phyloP scores from a whole-genome alignment of 64 coral and sea anemone species.

The Montipora cactus region DNA sequence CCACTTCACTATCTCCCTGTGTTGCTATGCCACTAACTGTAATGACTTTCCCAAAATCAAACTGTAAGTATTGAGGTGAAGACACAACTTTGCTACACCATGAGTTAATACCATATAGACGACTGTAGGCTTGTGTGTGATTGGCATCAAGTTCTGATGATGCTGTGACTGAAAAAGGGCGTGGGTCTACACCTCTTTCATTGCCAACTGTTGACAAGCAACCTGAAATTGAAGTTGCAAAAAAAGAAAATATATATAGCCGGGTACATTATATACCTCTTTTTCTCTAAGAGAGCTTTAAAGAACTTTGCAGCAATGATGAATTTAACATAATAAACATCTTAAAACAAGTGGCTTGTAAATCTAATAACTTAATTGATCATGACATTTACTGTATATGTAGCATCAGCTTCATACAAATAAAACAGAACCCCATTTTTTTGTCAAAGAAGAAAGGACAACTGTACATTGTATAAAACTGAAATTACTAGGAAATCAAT shows the following conservation, averaged over 20 bases:
- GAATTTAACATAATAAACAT: no score
- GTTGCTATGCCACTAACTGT: slow-evolving; percentile 63
- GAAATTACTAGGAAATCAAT: no score
- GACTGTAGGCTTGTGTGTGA: neutral
- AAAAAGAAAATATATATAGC: no score
- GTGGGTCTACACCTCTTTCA: neutral
- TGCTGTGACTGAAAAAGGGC: neutral
- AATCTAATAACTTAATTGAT: neutral
- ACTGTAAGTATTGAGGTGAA: slow-evolving; percentile 39
- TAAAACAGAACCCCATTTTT: no score
- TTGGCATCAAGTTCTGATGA: slow-evolving; percentile 13
- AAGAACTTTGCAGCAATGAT: no score
- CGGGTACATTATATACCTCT: no score
- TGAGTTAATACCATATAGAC: slow-evolving; percentile 9
- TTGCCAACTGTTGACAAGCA: neutral
- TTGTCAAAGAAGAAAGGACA: no score
- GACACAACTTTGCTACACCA: slow-evolving; percentile 24
- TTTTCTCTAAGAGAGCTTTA: no score
- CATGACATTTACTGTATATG: no score
- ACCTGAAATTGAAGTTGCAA: neutral
- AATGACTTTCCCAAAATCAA: slow-evolving; percentile 22
- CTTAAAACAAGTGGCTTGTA: no score
- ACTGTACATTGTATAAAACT: no score
- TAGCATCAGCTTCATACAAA: no score
- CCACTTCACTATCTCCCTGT: slow-evolving; percentile 45